Evolutionary conservation across 2,888 invertebrate species (phyloP), one percentile per base, ranked within the genome.

Genomic region (Rhingia rostrata): DNA sequence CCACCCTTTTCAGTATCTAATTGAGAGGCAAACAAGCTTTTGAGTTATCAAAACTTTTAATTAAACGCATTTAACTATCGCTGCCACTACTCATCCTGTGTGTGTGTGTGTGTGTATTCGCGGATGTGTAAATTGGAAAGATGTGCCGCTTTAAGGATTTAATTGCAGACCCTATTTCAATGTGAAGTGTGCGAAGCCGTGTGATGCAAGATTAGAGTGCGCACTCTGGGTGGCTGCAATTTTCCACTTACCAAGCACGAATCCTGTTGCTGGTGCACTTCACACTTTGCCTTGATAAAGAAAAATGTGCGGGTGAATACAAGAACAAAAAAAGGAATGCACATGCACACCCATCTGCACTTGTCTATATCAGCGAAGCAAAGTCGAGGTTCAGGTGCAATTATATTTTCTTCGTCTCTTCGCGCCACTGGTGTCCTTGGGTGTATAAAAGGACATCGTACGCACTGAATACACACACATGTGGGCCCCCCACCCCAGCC

Each of bases 21-120:
- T 84, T 84, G 84, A 84, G 74, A 80, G 80, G 83, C 83, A 83
- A 83, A 83, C 66, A 41, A 74, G 80, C 73, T 69, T 70, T 80
- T 64, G 60, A 84, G 61, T 79, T 70, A 80, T 84, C 80, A 80
- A 84, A 84, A 84, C 70, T 84, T 84, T 84, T 84, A 84, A 84
- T 84, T 80, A 84, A 80, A 84, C 74, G 70, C 80, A 84, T 80
- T 80, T 74, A 66, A 69, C 74, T 75, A 74, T 84, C 83, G 72
- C 56, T 69, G 54, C 61, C 54, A 81, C 80, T 81, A 70, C 54
- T 41, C 49, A 30, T 56, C 22, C n/a, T 43, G 54, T 12, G 6
- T 45, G n/a, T 14, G 43, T 75, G 22, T 47, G 39, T 73, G 41
- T 58, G n/a, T 32, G 0, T 43, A 45, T 12, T 7, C 39, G n/a